phyloP scores from a whole-genome alignment of 1,140 invertebrate genomes.

The Zaprionus kolodkinae region DNA sequence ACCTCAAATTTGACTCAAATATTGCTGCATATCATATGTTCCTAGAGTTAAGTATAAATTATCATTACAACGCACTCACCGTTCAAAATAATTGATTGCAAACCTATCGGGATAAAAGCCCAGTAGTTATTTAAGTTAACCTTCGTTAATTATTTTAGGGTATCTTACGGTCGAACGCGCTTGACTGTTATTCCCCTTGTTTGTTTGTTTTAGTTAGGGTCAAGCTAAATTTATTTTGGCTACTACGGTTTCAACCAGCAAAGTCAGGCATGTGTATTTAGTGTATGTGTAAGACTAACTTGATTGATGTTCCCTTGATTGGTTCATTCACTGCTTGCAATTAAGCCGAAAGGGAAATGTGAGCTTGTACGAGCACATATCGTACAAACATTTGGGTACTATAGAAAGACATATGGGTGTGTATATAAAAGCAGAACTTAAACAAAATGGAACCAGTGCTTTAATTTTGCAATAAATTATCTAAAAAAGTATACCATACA shows the following conservation, averaged over 20 bases:
- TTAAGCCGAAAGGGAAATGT: constrained; percentile 2
- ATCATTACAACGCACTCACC: too few relatives aligned
- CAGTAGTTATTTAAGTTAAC: too few relatives aligned
- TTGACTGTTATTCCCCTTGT: background rate
- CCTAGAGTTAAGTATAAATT: too few relatives aligned
- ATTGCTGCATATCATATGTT: too few relatives aligned
- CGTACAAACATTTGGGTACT: background rate
- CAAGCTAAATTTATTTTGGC: background rate
- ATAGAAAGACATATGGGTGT: background rate
- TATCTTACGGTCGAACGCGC: too few relatives aligned
- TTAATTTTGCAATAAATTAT: background rate
- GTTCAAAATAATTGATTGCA: too few relatives aligned
- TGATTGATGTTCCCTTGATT: constrained; percentile 3
- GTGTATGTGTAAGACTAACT: background rate
- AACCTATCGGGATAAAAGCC: too few relatives aligned
- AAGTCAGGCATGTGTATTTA: background rate
- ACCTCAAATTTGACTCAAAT: too few relatives aligned
- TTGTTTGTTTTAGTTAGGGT: background rate
- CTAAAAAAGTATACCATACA: background rate
- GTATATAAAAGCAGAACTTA: background rate
- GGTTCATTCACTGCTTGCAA: constrained; percentile 1
- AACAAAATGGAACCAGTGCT: background rate
- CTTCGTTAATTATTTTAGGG: too few relatives aligned
- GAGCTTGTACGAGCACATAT: background rate
- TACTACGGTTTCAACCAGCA: background rate